A percentile compares a stretch with the other conserved stretches of the same genome.
These are phyloP conservation scores for Heliconius himera DNA, from an alignment of 1,140 invertebrate genomes.

Conservation along the genomic window DNA sequence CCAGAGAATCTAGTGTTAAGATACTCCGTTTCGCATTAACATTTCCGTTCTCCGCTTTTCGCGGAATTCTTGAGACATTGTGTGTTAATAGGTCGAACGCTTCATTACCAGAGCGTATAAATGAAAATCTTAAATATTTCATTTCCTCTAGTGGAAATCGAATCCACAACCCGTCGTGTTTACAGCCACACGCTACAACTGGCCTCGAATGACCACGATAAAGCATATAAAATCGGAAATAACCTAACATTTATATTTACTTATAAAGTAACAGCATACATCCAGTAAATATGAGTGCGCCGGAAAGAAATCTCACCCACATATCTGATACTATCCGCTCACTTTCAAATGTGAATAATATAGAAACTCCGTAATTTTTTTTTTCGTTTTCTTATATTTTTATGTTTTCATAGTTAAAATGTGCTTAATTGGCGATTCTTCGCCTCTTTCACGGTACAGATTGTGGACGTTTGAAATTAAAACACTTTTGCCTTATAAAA, in stretches of 20 bases:
- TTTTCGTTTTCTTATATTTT: background rate
- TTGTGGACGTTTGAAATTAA: background rate
- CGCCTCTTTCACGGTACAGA: background rate
- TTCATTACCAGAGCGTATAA: too few species aligned
- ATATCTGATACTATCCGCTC: constrained; percentile 43
- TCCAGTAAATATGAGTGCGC: constrained; percentile 34
- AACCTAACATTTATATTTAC: constrained; percentile 30
- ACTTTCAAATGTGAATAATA: constrained; percentile 40
- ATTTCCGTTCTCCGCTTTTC: too few species aligned
- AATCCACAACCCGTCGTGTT: too few species aligned
- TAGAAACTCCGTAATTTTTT: background rate
- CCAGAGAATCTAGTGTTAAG: too few species aligned
- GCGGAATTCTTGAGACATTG: too few species aligned
- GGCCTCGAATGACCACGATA: background rate
- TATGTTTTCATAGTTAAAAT: constrained; percentile 11
- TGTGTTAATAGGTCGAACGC: too few species aligned
- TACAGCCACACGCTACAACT: too few species aligned
- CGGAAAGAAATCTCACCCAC: constrained; percentile 54
- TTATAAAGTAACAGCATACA: constrained; percentile 42
- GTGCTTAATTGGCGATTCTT: constrained; percentile 6
- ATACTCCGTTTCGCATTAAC: too few species aligned
- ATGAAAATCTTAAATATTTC: too few species aligned
- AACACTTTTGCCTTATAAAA: background rate
- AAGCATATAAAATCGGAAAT: background rate
- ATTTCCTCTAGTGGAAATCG: too few species aligned